These are phyloP conservation scores for Elysia chlorotica DNA, from an alignment of 1,140 invertebrate genomes.

Conservation along the genomic window DNA sequence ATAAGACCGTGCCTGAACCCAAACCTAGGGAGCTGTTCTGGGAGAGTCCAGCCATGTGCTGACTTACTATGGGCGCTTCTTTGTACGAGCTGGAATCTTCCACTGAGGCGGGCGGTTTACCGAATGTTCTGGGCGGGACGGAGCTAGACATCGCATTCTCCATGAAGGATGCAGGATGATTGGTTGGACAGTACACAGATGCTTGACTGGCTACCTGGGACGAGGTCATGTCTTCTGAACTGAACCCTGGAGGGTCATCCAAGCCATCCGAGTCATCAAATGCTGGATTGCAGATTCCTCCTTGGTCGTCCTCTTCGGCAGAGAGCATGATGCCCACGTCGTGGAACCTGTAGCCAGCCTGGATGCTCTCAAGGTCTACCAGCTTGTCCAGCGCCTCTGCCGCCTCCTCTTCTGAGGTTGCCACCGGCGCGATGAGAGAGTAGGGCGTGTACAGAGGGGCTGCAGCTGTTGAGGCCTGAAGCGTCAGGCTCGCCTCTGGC, in stretches of 20 bases:
- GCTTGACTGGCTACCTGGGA: not conserved
- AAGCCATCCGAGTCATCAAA: conserved; percentile 21
- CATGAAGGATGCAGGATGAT: too few species aligned
- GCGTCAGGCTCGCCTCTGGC: not conserved
- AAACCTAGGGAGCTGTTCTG: too few species aligned
- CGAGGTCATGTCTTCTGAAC: not conserved
- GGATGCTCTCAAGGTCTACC: conserved; percentile 8
- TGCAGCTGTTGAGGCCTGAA: not conserved
- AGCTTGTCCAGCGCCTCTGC: conserved; percentile 13
- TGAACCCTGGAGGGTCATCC: not conserved
- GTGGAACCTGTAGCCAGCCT: conserved; percentile 18
- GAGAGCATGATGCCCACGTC: conserved; percentile 17
- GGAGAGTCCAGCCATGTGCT: too few species aligned
- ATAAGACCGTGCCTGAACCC: too few species aligned
- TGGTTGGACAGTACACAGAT: not conserved
- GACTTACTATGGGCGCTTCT: too few species aligned
- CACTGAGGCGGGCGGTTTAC: too few species aligned
- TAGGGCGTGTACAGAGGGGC: not conserved
- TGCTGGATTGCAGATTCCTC: conserved; percentile 18
- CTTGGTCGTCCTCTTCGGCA: not conserved
- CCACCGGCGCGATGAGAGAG: too few species aligned
- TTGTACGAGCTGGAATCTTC: too few species aligned
- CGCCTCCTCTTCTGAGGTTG: not conserved
- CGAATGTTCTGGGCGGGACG: too few species aligned
- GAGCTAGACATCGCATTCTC: too few species aligned